Conservation (phyloP, 1,140 invertebrate genomes). For the Bombus soroeensis region DNA sequence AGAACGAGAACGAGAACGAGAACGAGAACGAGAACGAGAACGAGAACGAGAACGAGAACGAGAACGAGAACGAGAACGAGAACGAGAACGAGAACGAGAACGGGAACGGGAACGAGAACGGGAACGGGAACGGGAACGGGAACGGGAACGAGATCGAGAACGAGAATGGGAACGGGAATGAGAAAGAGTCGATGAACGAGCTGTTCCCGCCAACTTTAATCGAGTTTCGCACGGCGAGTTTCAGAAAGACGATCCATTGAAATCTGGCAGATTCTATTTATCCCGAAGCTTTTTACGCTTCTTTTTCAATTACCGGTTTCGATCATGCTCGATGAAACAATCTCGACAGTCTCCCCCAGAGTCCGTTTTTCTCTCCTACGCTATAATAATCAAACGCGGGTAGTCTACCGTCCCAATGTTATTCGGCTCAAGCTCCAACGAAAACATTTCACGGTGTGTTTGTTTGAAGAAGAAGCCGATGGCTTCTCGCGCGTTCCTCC, state of each 20-base stretch:
- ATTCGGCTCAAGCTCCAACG: neutral
- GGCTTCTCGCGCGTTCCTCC: neutral
- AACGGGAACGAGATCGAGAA: rapidly evolving
- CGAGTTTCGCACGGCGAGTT: neutral
- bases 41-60: rapidly evolving
- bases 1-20: too few relatives aligned
- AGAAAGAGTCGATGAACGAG: conserved; percentile 1
- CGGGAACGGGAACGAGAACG: too few relatives aligned
- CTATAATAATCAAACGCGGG: neutral
- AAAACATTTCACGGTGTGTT: neutral
- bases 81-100: rapidly evolving
- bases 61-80: too few relatives aligned
- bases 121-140: rapidly evolving
- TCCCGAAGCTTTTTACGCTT: neutral
- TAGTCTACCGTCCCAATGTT: too few relatives aligned
- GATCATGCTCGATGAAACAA: neutral
- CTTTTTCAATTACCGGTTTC: neutral
- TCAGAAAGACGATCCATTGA: conserved; percentile 1
- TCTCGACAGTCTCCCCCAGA: neutral
- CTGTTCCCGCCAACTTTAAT: neutral
- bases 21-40: rapidly evolving
- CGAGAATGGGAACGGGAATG: rapidly evolving
- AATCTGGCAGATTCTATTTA: conserved; percentile 8
- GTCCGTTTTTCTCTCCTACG: neutral
- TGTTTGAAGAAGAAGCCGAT: neutral